A percentile compares a stretch with the other conserved stretches of the same genome.
Conservation (phyloP, 2,888 invertebrate genomes). For the Diabrotica balteata region DNA sequence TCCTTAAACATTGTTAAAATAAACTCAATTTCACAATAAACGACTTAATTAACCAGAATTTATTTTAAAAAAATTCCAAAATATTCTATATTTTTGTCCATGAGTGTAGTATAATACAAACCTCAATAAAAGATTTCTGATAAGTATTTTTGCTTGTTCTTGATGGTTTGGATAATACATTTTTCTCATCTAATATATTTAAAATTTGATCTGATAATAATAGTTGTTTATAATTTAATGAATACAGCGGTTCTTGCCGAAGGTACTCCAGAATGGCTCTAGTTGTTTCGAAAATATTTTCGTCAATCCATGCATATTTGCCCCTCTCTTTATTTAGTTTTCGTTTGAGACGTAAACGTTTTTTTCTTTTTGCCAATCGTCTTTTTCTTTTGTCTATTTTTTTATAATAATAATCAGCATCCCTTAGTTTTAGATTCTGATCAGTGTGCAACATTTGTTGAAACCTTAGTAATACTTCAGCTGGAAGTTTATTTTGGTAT, state of each 20-base stretch:
- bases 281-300: constrained; percentile 39
- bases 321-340: constrained; percentile 36
- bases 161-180: constrained; percentile 39
- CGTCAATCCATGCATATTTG: constrained; percentile 38
- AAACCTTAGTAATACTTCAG: constrained; percentile 47
- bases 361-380: constrained; percentile 38
- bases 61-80: no score
- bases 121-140: constrained; percentile 44
- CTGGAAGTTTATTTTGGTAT: constrained; percentile 43
- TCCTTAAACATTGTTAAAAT: no score
- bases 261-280: constrained; percentile 47
- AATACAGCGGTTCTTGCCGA: constrained; percentile 46
- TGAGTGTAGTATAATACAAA: neutral
- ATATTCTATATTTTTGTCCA: no score
- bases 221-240: constrained; percentile 52
- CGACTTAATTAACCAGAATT: no score
- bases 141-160: constrained; percentile 44
- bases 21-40: no score
- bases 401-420: constrained; percentile 51
- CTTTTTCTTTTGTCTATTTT: constrained; percentile 45
- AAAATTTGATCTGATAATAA: constrained; percentile 50
- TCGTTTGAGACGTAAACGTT: constrained; percentile 30
- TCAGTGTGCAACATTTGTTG: constrained; percentile 51
- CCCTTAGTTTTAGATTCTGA: constrained; percentile 50
- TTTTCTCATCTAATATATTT: constrained; percentile 37